Base-by-base conservation (phyloP, 2,113 vertebrate species). In the Australoheros scitulus region DNA sequence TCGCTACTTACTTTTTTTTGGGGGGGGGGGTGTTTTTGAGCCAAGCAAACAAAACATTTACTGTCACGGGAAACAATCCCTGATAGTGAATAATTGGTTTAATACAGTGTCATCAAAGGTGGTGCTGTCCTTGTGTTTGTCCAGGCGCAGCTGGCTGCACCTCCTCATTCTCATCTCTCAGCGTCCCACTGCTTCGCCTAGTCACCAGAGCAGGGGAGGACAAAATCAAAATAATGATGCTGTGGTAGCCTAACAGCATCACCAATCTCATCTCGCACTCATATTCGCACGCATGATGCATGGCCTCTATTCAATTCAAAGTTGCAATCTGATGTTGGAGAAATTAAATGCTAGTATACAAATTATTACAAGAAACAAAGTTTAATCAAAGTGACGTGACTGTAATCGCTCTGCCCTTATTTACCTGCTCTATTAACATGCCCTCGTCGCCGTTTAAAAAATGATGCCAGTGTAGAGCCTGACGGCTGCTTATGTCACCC, bases 161-260 rank as follows among this genome's bases (percentile, higher is more conserved):
- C 64, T 80, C 65, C 58, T 57, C 84, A n/a, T 61, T 87, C 61
- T 88, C 86, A 64, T 91, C 72, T 50, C 64, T 89, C 83, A 32
- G 43, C 24, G 70, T 90, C 77, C 87, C 38, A 55, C 80, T 81
- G 90, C 84, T 78, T 38, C 80, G 11, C 81, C 64, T 38, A 78
- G 85, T 79, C 84, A 83, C 80, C 78, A 50, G 52, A 80, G 61
- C 86, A 77, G 63, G 80, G 80, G 80, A 87, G 82, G 80, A 89
- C 93, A 22, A 79, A 88, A 89, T 92, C 86, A 86, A 90, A 92
- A 92, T 92, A 91, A 92, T 87, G 90, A 91, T 76, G 47, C 47
- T 26, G 79, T 34, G 56, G 76, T 50, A 6, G 18, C 59, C 72
- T 57, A 79, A 85, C 72, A 38, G 41, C 55, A 29, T 56, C 86